Percentiles rank a stretch among this genome's conserved stretches.
These are phyloP conservation scores for Phyllopteryx taeniolatus DNA, from an alignment of 2,113 vertebrate species.

Conservation along the genomic window DNA sequence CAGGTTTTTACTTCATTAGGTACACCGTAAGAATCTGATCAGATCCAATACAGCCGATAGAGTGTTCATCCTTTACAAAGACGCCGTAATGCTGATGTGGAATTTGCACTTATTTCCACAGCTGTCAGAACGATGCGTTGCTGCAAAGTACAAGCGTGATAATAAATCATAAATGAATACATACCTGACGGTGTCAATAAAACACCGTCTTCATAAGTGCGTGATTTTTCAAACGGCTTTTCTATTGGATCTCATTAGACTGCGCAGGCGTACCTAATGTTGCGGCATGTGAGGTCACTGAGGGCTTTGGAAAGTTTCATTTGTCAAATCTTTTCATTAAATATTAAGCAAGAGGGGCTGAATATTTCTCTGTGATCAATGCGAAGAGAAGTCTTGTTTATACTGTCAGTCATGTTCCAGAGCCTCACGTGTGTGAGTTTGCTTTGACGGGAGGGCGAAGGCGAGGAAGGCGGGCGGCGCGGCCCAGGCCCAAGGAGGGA, in stretches of 20 bases:
- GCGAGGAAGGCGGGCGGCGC: conserved; percentile 23
- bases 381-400: conserved; percentile 22
- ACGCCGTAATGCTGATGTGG: not conserved
- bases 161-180: not conserved
- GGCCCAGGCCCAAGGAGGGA: conserved; percentile 22
- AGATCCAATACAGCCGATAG: not conserved
- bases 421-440: conserved; percentile 19
- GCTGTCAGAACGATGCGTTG: not conserved
- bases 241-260: conserved; percentile 4
- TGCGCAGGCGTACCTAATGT: conserved; percentile 8
- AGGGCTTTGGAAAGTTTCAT: conserved; percentile 23
- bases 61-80: not conserved
- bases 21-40: not conserved
- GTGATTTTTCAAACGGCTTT: not conserved
- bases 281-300: not conserved
- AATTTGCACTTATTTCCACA: not conserved
- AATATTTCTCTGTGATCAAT: conserved; percentile 51
- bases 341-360: conserved; percentile 29
- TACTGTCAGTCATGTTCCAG: conserved; percentile 37
- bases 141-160: not conserved
- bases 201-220: not conserved
- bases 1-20: not conserved
- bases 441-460: conserved; percentile 34
- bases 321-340: conserved; percentile 36
- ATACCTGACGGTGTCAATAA: not conserved